phyloP scores from a whole-genome alignment of 1,140 invertebrate species.

The Drosophila orena region DNA sequence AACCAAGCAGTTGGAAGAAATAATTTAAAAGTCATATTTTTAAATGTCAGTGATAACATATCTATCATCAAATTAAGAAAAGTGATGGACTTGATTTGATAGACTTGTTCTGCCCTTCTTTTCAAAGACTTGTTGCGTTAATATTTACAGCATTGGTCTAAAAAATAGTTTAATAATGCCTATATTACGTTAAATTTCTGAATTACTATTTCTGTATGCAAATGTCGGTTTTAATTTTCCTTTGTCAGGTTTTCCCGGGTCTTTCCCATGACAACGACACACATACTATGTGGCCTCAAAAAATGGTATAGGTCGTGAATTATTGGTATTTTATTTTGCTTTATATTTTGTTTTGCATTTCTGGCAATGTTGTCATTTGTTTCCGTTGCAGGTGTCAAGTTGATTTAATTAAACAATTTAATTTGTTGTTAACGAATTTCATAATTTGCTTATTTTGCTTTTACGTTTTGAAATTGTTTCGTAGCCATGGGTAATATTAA shows the following conservation, averaged over 20 bases:
- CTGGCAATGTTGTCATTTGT: conserved; percentile 1
- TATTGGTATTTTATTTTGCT: conserved; percentile 14
- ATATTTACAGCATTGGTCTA: not conserved
- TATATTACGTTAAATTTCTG: not conserved
- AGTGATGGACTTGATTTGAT: not conserved
- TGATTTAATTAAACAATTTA: no score
- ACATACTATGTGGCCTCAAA: conserved; percentile 2
- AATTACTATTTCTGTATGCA: conserved; percentile 6
- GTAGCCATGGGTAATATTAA: no score
- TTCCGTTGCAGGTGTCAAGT: not conserved
- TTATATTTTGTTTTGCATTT: conserved; percentile 22
- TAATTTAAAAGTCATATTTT: not conserved
- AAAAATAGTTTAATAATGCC: not conserved
- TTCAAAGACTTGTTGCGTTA: not conserved
- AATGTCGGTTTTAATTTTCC: conserved; percentile 2
- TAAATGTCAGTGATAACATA: not conserved
- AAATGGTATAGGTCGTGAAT: conserved; percentile 52
- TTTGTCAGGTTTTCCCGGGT: conserved; percentile 23
- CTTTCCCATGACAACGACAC: conserved; percentile 32
- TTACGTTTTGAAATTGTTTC: no score
- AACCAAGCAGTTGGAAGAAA: not conserved
- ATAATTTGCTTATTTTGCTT: no score
- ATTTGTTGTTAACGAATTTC: no score
- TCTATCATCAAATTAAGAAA: not conserved
- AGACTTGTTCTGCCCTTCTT: not conserved